phyloP scores from a whole-genome alignment of 2,113 vertebrate species.

The Sitta europaea region DNA sequence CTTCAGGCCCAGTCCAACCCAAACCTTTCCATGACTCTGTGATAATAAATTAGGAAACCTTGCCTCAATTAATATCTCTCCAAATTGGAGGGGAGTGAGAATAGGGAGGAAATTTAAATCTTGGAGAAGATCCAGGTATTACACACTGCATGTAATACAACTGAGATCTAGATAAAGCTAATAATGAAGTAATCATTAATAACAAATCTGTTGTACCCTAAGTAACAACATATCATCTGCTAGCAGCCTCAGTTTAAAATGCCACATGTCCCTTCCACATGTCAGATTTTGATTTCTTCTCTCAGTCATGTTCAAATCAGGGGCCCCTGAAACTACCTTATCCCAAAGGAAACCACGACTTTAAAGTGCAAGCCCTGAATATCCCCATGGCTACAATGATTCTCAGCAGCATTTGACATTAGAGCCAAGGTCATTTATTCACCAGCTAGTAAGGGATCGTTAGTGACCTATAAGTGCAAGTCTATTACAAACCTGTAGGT shows the following conservation, averaged over 20 bases:
- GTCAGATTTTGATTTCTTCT: background rate
- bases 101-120: background rate
- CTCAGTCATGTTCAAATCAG: background rate
- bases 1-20: background rate
- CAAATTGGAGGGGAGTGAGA: background rate
- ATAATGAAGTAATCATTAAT: background rate
- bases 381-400: background rate
- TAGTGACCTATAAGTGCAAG: slow-evolving; percentile 4
- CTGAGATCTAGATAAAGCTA: background rate
- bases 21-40: background rate
- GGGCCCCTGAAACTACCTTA: background rate
- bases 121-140: background rate
- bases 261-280: background rate
- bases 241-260: background rate
- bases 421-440: slow-evolving; percentile 6
- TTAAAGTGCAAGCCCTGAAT: background rate
- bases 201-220: background rate
- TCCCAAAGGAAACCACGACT: background rate
- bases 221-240: background rate
- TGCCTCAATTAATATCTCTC: background rate
- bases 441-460: background rate
- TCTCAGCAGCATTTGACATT: slow-evolving; percentile 4
- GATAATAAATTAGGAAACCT: background rate
- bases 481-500: slow-evolving; percentile 22
- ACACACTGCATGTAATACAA: background rate